Conservation (phyloP, 1,140 invertebrate species). For the Colletes latitarsis region DNA sequence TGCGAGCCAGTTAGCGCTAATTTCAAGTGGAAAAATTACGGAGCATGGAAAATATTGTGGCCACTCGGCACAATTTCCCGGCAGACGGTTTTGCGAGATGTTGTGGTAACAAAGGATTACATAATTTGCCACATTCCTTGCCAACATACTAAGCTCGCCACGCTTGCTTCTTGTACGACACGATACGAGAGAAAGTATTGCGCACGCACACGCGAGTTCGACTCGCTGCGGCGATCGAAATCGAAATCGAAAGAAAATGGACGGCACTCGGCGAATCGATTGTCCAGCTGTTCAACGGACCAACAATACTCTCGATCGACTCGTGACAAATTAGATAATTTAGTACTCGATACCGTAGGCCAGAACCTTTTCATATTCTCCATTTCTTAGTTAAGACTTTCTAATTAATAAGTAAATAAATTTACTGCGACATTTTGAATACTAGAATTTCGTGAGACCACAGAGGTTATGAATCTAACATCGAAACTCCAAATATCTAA, state of each 20-base stretch:
- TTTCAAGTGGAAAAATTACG: slow-evolving; percentile 10
- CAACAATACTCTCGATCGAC: neutral
- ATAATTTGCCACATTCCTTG: slow-evolving; percentile 69
- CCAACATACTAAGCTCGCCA: slow-evolving; percentile 52
- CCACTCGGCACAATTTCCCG: slow-evolving; percentile 32
- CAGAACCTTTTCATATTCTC: neutral
- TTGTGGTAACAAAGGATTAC: slow-evolving; percentile 73
- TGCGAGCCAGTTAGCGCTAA: neutral
- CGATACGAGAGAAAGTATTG: slow-evolving; percentile 50
- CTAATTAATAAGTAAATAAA: too few species aligned
- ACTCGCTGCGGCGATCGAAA: neutral
- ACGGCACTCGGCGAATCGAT: neutral
- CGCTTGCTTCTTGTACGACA: slow-evolving; percentile 4
- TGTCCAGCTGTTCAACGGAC: neutral
- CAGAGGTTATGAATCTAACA: too few species aligned
- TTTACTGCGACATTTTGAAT: too few species aligned
- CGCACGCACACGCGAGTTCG: neutral
- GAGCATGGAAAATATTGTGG: slow-evolving; percentile 19
- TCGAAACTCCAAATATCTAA: too few species aligned
- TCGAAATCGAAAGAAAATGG: slow-evolving; percentile 9
- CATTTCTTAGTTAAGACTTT: neutral
- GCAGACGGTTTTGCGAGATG: slow-evolving; percentile 38
- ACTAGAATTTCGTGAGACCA: too few species aligned
- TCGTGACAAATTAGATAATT: neutral
- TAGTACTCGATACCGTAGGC: neutral